Evolutionary conservation across 2,888 invertebrate genomes (phyloP).

Genomic region (Ormyrus pomaceus): DNA sequence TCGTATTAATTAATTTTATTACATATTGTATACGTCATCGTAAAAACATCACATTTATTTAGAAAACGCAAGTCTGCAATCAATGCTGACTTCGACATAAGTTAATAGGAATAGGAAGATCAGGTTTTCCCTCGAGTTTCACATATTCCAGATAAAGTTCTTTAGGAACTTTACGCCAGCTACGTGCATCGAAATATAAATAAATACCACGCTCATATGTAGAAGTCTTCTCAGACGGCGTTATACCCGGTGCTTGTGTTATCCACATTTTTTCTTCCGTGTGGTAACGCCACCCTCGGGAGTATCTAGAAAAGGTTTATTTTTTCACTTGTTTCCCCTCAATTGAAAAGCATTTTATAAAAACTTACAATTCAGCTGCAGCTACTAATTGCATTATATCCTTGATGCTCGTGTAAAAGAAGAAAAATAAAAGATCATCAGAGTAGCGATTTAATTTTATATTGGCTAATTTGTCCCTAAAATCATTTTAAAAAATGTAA

Average conservation of each 20-base stretch:
- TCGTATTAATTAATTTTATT: too few species aligned
- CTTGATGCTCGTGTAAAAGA: slow-evolving; percentile 99
- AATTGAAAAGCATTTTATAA: neutral
- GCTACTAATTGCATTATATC: slow-evolving; percentile 98
- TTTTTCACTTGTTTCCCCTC: neutral
- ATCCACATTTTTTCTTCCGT: slow-evolving; percentile 99
- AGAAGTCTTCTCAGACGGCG: slow-evolving; percentile 94
- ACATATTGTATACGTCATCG: too few species aligned
- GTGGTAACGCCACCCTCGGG: slow-evolving; percentile 99
- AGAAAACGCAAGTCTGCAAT: too few species aligned
- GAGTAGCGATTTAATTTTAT: slow-evolving; percentile 97
- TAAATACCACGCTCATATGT: slow-evolving; percentile 99
- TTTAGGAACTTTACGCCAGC: slow-evolving; percentile 99
- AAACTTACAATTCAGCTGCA: slow-evolving; percentile 94
- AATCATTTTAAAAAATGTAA: slow-evolving; percentile 21
- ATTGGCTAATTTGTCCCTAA: slow-evolving; percentile 94
- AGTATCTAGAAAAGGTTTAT: slow-evolving; percentile 83
- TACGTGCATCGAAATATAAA: slow-evolving; percentile 99
- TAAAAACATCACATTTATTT: too few species aligned
- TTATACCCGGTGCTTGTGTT: slow-evolving; percentile 96
- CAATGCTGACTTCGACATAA: too few species aligned
- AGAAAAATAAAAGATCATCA: slow-evolving; percentile 98
- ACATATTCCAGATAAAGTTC: slow-evolving; percentile 99
- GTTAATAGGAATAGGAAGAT: slow-evolving; percentile 78
- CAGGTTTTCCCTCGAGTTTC: slow-evolving; percentile 96